Evolutionary conservation across 2,113 vertebrate genomes (phyloP).

Genomic region (Trachemys scripta): DNA sequence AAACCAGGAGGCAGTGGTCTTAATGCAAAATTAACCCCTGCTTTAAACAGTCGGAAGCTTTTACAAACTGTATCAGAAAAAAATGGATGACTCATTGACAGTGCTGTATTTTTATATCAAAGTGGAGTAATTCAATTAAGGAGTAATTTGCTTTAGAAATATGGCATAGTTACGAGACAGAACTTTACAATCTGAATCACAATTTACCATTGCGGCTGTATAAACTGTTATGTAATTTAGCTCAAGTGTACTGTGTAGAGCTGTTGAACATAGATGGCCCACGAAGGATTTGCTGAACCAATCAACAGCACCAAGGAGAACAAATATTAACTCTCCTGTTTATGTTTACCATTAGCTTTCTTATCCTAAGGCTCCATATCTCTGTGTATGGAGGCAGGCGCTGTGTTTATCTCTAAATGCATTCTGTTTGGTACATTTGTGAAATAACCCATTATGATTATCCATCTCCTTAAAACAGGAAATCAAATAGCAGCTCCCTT

Average conservation of each 20-base stretch:
- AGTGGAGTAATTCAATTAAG: conserved; percentile 72
- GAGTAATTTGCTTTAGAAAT: conserved; percentile 73
- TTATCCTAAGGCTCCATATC: conserved; percentile 77
- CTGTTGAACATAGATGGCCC: conserved; percentile 48
- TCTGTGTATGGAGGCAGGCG: conserved; percentile 51
- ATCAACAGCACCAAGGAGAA: conserved; percentile 65
- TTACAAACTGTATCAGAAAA: conserved; percentile 7
- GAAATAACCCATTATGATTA: conserved; percentile 63
- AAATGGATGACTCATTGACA: conserved; percentile 46
- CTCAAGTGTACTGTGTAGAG: conserved; percentile 50
- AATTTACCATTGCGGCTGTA: conserved; percentile 50
- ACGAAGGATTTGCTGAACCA: conserved; percentile 75
- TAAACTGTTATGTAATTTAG: conserved; percentile 72
- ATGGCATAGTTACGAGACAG: conserved; percentile 55
- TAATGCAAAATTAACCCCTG: conserved; percentile 81
- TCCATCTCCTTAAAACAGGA: conserved; percentile 55
- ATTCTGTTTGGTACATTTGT: conserved; percentile 48
- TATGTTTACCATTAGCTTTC: conserved; percentile 73
- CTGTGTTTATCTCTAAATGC: conserved; percentile 52
- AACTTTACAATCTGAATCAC: conserved; percentile 54
- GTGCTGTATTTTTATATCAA: conserved; percentile 47
- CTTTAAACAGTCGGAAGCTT: conserved; percentile 61
- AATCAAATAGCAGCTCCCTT: conserved; percentile 16
- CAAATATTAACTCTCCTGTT: conserved; percentile 75
- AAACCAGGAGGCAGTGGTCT: conserved; percentile 82